Conservation (phyloP, 2,113 vertebrate genomes). For the Ahaetulla prasina region DNA sequence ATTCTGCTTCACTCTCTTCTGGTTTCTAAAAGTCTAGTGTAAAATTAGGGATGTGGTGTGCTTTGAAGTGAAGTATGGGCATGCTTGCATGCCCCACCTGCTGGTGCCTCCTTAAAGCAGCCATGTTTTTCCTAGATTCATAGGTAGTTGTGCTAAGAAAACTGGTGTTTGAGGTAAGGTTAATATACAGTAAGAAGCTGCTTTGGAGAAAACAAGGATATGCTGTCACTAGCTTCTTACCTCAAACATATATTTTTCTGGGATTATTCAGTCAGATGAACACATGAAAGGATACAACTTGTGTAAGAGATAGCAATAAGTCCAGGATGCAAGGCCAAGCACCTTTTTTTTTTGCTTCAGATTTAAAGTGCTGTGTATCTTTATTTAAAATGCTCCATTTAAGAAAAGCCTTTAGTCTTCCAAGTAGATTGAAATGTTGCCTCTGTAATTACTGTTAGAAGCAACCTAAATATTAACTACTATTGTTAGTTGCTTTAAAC, state of each 20-base stretch:
- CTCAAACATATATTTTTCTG: not conserved
- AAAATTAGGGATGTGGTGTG: not conserved
- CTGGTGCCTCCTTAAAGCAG: not conserved
- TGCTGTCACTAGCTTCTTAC: not conserved
- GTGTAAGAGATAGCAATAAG: not conserved
- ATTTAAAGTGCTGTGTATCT: not conserved
- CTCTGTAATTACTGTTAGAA: not conserved
- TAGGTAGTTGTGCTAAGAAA: not conserved
- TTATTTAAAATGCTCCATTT: not conserved
- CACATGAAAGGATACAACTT: not conserved
- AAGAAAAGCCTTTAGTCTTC: not conserved
- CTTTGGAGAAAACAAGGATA: not conserved
- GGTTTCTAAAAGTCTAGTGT: not conserved
- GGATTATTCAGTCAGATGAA: not conserved
- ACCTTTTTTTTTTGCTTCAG: not conserved
- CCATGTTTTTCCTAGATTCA: not conserved
- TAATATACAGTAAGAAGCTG: not conserved
- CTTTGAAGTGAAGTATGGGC: not conserved
- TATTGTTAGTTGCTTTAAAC: not conserved
- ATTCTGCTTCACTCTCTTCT: not conserved
- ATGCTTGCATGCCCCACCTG: not conserved
- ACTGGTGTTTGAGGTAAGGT: not conserved
- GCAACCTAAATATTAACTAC: not conserved
- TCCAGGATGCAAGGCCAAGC: not conserved
- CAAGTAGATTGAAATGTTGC: not conserved